A percentile compares a stretch with the other conserved stretches of the same genome.
These are phyloP conservation scores for Alces alces DNA, from an alignment of 2,113 vertebrate genomes.

Conservation along the genomic window DNA sequence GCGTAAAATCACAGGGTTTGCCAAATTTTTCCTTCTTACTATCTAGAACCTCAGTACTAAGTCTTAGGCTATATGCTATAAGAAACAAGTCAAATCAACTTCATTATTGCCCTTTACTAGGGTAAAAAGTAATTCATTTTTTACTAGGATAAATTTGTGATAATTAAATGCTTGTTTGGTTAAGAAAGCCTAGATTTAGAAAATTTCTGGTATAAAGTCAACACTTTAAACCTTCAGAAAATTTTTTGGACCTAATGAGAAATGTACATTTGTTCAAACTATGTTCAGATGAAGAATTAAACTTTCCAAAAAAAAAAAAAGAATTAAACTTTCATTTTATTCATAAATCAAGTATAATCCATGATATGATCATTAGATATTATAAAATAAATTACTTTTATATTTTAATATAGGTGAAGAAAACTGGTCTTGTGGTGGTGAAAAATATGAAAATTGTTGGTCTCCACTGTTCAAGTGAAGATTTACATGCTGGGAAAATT, in stretches of 20 bases:
- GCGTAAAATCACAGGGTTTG: neutral
- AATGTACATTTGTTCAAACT: slow-evolving; percentile 3
- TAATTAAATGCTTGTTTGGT: neutral
- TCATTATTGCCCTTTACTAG: neutral
- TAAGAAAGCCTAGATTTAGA: slow-evolving; percentile 10
- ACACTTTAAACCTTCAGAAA: neutral
- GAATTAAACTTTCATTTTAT: slow-evolving; percentile 33
- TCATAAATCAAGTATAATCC: slow-evolving; percentile 29
- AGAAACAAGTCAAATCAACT: neutral
- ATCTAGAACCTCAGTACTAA: neutral
- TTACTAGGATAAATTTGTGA: neutral
- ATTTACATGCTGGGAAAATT: slow-evolving; percentile 95
- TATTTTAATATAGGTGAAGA: slow-evolving; percentile 80
- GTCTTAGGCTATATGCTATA: neutral
- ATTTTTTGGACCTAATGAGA: neutral
- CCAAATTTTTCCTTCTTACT: neutral
- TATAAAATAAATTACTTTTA: slow-evolving; percentile 41
- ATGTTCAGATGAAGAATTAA: slow-evolving; percentile 34
- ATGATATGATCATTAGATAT: neutral
- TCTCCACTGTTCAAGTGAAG: slow-evolving; percentile 91
- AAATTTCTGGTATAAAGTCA: slow-evolving; percentile 39
- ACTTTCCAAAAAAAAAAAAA: neutral
- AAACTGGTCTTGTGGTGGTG: slow-evolving; percentile 92
- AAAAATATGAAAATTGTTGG: slow-evolving; percentile 89
- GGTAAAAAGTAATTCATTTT: neutral